Conservation (phyloP, 2,113 vertebrate genomes). For the Neotoma lepida region DNA sequence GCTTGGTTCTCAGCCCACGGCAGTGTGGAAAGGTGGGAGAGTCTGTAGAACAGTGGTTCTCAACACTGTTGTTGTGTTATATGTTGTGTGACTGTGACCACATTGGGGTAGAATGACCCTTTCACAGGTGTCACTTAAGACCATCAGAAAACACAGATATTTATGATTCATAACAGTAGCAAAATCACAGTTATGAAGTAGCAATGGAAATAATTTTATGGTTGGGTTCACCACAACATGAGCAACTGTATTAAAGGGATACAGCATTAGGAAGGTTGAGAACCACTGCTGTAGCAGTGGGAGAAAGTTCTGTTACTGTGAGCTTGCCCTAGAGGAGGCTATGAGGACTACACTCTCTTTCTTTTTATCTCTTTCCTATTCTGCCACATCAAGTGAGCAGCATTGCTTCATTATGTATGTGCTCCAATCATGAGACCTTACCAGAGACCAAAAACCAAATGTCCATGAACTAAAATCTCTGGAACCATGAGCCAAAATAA, state of each 20-base stretch:
- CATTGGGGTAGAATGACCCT: no score
- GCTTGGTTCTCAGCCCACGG: neutral
- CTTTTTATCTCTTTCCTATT: neutral
- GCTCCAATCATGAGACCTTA: neutral
- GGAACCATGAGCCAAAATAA: neutral
- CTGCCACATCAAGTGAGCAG: neutral
- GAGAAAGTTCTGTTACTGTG: neutral
- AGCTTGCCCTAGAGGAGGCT: neutral
- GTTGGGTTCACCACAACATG: neutral
- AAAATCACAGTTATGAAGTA: no score
- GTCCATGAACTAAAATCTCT: neutral
- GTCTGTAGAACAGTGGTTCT: neutral
- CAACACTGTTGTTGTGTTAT: no score
- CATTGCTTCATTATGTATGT: neutral
- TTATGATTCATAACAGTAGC: no score
- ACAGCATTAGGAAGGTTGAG: neutral
- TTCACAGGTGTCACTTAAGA: no score
- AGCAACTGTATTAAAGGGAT: neutral
- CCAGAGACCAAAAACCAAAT: neutral
- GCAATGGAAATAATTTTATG: no score
- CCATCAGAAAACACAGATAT: no score
- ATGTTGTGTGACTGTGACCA: no score
- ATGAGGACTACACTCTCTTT: neutral
- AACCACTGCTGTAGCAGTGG: neutral
- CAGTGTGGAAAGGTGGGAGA: neutral